Conservation (phyloP, 2,797 vertebrate species). For the Cyprinodon diabolis region DNA sequence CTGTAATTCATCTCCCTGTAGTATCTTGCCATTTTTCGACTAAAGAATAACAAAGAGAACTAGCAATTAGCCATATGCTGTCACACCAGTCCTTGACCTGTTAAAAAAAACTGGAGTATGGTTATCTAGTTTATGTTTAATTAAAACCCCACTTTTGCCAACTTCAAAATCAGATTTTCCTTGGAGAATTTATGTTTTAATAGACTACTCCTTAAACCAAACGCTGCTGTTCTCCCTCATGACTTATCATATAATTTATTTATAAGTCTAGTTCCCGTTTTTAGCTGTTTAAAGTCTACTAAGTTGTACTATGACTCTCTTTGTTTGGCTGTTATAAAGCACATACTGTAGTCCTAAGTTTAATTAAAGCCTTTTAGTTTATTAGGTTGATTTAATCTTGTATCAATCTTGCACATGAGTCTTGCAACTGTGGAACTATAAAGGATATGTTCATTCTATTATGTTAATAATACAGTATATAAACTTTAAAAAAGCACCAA, state of each 20-base stretch:
- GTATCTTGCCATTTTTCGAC: constrained; percentile 15
- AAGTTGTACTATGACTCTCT: neutral
- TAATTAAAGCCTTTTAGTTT: neutral
- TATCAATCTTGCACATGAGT: neutral
- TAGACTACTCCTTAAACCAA: constrained; percentile 43
- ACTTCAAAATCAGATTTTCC: constrained; percentile 40
- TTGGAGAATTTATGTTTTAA: constrained; percentile 57
- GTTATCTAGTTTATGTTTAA: constrained; percentile 59
- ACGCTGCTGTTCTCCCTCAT: constrained; percentile 21
- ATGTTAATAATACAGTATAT: neutral
- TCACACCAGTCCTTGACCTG: constrained; percentile 59
- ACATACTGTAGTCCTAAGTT: neutral
- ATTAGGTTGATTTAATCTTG: neutral
- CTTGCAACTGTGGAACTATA: too few species aligned
- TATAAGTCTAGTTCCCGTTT: neutral
- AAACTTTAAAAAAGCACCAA: neutral
- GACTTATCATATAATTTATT: constrained; percentile 13
- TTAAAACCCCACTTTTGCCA: constrained; percentile 49
- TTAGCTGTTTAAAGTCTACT: neutral
- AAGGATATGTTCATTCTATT: too few species aligned
- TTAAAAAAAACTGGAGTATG: constrained; percentile 19
- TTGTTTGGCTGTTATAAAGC: neutral
- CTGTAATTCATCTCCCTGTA: neutral
- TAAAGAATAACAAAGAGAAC: constrained; percentile 17
- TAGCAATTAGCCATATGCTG: constrained; percentile 7